phyloP scores from a whole-genome alignment of 2,113 vertebrate species.

The Oreochromis aureus region DNA sequence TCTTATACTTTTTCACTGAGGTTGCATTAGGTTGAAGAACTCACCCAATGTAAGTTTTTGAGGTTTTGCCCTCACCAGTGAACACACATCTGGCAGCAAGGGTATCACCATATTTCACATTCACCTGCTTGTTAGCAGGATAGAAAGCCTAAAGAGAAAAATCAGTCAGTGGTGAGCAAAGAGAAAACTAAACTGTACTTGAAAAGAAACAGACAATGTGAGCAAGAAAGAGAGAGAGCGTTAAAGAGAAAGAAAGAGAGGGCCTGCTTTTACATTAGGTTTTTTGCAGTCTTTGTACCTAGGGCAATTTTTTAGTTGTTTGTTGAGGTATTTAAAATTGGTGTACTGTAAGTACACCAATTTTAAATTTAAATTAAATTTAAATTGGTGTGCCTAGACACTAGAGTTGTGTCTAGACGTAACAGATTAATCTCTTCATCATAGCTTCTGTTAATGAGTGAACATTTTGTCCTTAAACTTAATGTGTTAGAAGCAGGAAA shows the following conservation, averaged over 20 bases:
- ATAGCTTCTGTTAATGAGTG: background rate
- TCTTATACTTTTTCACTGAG: background rate
- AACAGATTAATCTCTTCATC: background rate
- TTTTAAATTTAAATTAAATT: no score
- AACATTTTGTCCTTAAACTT: background rate
- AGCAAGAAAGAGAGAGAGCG: background rate
- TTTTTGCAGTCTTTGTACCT: background rate
- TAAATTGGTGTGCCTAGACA: background rate
- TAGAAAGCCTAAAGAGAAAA: conserved; percentile 85
- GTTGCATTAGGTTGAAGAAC: background rate
- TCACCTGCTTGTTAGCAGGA: conserved; percentile 75
- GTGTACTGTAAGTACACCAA: background rate
- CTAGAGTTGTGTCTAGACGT: background rate
- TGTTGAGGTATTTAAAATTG: background rate
- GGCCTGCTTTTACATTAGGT: background rate
- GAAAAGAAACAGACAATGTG: background rate
- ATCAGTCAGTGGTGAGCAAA: background rate
- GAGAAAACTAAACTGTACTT: background rate
- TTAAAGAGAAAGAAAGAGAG: background rate
- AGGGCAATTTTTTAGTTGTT: background rate
- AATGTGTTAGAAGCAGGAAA: background rate
- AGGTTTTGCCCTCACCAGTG: conserved; percentile 85
- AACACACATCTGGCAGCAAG: conserved; percentile 92
- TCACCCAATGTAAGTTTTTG: conserved; percentile 89
- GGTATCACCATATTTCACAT: conserved; percentile 82